Conservation (phyloP, 2,888 invertebrate species). For the Anticlea derivata region DNA sequence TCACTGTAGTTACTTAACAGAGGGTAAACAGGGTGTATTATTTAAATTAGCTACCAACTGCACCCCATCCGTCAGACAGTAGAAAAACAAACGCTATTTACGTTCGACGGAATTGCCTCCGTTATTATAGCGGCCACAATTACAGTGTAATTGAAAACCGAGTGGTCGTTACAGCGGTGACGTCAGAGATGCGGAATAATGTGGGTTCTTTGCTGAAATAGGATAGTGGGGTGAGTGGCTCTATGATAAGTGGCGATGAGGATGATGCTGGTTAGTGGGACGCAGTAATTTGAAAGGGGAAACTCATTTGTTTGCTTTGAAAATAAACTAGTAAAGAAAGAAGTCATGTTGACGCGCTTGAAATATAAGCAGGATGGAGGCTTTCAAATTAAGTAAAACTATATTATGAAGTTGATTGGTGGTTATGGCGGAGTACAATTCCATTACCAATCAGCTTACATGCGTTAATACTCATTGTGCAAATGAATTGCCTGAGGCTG, state of each 20-base stretch:
- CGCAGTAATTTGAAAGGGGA: slow-evolving; percentile 2
- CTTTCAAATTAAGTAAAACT: no score
- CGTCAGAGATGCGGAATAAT: slow-evolving; percentile 49
- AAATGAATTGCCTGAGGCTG: slow-evolving; percentile 27
- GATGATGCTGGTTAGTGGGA: slow-evolving; percentile 5
- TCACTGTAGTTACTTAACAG: slow-evolving; percentile 2
- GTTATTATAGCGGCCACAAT: slow-evolving; percentile 75
- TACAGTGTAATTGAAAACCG: slow-evolving; percentile 79
- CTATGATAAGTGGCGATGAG: slow-evolving; percentile 18
- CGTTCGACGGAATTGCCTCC: slow-evolving; percentile 67
- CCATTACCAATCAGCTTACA: slow-evolving; percentile 30
- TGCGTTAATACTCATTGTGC: slow-evolving; percentile 25
- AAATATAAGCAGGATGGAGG: no score
- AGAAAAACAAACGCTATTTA: slow-evolving; percentile 75
- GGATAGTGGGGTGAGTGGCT: slow-evolving; percentile 21
- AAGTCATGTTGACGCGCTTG: no score
- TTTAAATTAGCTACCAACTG: slow-evolving; percentile 21
- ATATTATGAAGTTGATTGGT: slow-evolving; percentile 12
- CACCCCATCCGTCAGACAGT: slow-evolving; percentile 37
- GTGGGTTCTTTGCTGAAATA: slow-evolving; percentile 35
- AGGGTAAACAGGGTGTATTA: slow-evolving; percentile 16
- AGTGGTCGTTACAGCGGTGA: slow-evolving; percentile 61
- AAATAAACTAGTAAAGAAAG: slow-evolving; percentile 18
- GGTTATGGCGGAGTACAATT: slow-evolving; percentile 16
- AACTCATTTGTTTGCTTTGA: not conserved